These are phyloP conservation scores for Tachysurus vachellii DNA, from an alignment of 2,113 vertebrate species.

Conservation along the genomic window DNA sequence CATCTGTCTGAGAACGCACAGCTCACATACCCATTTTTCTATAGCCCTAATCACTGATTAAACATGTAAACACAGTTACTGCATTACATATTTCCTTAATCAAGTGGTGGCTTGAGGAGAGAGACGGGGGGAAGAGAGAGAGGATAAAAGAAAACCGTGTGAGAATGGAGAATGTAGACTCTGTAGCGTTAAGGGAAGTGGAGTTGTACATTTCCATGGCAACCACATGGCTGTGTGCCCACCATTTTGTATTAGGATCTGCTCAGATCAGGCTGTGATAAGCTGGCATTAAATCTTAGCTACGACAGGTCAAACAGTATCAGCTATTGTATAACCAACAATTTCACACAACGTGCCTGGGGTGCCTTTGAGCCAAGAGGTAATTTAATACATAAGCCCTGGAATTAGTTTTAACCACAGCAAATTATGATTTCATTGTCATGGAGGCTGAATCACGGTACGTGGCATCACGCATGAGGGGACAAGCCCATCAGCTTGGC, in stretches of 20 bases:
- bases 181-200: conserved; percentile 24
- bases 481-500: conserved; percentile 46
- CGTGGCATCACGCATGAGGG: conserved; percentile 51
- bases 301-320: conserved; percentile 43
- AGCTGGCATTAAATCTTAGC: conserved; percentile 26
- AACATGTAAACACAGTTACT: conserved; percentile 43
- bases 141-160: background rate
- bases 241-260: conserved; percentile 54
- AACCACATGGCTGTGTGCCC: conserved; percentile 44
- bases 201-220: conserved; percentile 54
- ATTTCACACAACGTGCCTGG: conserved; percentile 42
- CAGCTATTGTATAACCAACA: conserved; percentile 31
- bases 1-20: conserved; percentile 14
- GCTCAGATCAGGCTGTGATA: conserved; percentile 38
- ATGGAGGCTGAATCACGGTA: conserved; percentile 47
- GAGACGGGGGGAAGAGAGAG: conserved; percentile 1
- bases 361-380: conserved; percentile 47
- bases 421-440: conserved; percentile 58
- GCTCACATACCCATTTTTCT: conserved; percentile 27
- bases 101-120: conserved; percentile 28
- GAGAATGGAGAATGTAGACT: conserved; percentile 34
- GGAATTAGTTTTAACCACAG: conserved; percentile 56
- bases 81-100: conserved; percentile 35
- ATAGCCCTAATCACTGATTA: conserved; percentile 48
- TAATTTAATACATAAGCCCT: conserved; percentile 52